phyloP scores from a whole-genome alignment of 2,113 vertebrate genomes.

The Thunnus maccoyii region DNA sequence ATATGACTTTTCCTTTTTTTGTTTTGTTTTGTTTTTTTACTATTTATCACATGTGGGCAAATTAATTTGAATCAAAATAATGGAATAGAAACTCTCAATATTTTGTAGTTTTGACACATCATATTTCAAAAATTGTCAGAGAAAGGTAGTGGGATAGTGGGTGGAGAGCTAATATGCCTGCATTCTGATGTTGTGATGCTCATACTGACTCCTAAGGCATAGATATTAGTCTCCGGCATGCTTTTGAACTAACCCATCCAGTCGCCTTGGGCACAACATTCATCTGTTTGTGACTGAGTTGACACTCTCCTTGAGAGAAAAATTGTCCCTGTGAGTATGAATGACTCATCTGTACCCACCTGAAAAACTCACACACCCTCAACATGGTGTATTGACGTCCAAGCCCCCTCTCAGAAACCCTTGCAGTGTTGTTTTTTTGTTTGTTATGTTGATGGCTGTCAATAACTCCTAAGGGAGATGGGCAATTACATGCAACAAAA shows the following conservation, averaged over 20 bases:
- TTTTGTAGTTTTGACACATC: too few species aligned
- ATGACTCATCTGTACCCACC: slow-evolving; percentile 38
- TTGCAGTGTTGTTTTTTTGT: background rate
- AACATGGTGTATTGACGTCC: background rate
- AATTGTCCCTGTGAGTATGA: slow-evolving; percentile 42
- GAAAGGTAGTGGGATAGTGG: background rate
- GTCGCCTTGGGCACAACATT: slow-evolving; percentile 51
- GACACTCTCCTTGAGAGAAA: slow-evolving; percentile 35
- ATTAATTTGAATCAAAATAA: too few species aligned
- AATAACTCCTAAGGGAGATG: too few species aligned
- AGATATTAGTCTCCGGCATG: slow-evolving; percentile 54
- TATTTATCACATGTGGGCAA: too few species aligned
- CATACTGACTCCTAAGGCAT: slow-evolving; percentile 36
- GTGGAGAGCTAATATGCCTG: background rate
- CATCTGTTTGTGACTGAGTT: slow-evolving; percentile 47
- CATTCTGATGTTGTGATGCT: slow-evolving; percentile 29
- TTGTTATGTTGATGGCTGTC: background rate
- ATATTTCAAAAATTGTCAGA: background rate
- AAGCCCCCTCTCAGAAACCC: background rate
- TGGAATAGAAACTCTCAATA: too few species aligned
- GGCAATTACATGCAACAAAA: too few species aligned
- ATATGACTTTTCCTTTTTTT: too few species aligned
- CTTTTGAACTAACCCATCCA: slow-evolving; percentile 53
- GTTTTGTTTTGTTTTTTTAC: too few species aligned
- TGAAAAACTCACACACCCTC: slow-evolving; percentile 12